Conservation (phyloP, 2,888 invertebrate genomes). For the Acleris emargana region DNA sequence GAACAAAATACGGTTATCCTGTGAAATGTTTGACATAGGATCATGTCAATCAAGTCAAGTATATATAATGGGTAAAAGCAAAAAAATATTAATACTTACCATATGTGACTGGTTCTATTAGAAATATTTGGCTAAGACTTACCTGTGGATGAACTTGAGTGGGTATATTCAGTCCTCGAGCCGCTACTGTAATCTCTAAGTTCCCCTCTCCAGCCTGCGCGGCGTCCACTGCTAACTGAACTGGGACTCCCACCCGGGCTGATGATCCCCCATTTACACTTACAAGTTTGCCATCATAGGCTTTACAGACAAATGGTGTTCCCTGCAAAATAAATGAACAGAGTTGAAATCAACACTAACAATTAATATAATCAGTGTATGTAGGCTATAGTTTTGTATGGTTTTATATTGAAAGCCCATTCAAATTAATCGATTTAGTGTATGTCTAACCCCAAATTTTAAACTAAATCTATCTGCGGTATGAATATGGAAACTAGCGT, state of each 20-base stretch:
- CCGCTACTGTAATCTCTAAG: slow-evolving; percentile 97
- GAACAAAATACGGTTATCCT: background rate
- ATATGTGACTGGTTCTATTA: background rate
- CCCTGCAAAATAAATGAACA: slow-evolving; percentile 75
- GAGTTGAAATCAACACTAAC: too few species aligned
- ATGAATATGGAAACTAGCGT: too few species aligned
- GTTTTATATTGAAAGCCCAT: background rate
- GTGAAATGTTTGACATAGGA: too few species aligned
- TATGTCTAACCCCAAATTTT: background rate
- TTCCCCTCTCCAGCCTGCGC: slow-evolving; percentile 98
- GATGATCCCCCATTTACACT: slow-evolving; percentile 91
- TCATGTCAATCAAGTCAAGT: too few species aligned
- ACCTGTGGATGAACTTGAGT: slow-evolving; percentile 98
- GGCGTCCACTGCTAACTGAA: slow-evolving; percentile 98
- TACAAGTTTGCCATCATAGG: slow-evolving; percentile 95
- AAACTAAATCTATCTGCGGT: too few species aligned
- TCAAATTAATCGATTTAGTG: background rate
- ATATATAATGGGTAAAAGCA: too few species aligned
- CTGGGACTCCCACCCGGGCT: slow-evolving; percentile 90
- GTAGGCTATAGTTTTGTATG: too few species aligned
- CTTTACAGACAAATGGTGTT: slow-evolving; percentile 95
- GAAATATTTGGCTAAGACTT: slow-evolving; percentile 48
- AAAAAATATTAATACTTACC: too few species aligned
- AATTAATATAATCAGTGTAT: too few species aligned
- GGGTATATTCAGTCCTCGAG: slow-evolving; percentile 95